A percentile compares a stretch with the other conserved stretches of the same genome.
phyloP scores from a whole-genome alignment of 2,113 vertebrate genomes.

The Hoplias malabaricus region DNA sequence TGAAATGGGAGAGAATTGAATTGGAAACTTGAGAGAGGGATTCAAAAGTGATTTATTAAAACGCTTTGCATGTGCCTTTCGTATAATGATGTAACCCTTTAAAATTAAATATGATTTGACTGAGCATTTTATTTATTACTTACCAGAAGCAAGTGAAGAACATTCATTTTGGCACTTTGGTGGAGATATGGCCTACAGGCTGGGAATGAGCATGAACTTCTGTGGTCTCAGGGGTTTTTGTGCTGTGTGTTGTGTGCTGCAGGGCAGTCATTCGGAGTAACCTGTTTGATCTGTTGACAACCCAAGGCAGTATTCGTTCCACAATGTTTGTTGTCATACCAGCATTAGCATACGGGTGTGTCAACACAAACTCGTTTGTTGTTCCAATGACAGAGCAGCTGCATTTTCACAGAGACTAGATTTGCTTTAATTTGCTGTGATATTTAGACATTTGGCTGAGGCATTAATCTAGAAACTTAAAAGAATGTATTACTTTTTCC shows the following conservation, averaged over 20 bases:
- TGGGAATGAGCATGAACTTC: slow-evolving; percentile 33
- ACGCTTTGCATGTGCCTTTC: background rate
- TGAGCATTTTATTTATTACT: background rate
- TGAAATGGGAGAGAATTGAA: slow-evolving; percentile 21
- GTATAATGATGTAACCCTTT: background rate
- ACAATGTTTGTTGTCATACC: slow-evolving; percentile 52
- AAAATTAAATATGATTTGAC: background rate
- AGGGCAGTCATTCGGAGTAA: slow-evolving; percentile 44
- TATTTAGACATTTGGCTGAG: background rate
- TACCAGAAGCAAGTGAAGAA: background rate
- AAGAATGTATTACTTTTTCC: too few relatives aligned
- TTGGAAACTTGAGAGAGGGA: slow-evolving; percentile 1
- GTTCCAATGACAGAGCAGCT: slow-evolving; percentile 49
- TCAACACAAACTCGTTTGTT: slow-evolving; percentile 46
- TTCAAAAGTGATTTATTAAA: background rate
- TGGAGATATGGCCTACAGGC: background rate
- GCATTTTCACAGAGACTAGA: slow-evolving; percentile 13
- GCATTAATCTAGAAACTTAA: too few relatives aligned
- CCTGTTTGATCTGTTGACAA: slow-evolving; percentile 51
- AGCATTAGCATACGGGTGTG: slow-evolving; percentile 45
- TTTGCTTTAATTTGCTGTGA: background rate
- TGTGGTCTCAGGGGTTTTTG: slow-evolving; percentile 7
- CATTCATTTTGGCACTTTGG: background rate
- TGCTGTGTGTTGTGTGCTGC: slow-evolving; percentile 35
- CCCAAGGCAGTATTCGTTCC: slow-evolving; percentile 50